These are phyloP conservation scores for Hyles lineata DNA, from an alignment of 2,888 invertebrate species.

Conservation along the genomic window DNA sequence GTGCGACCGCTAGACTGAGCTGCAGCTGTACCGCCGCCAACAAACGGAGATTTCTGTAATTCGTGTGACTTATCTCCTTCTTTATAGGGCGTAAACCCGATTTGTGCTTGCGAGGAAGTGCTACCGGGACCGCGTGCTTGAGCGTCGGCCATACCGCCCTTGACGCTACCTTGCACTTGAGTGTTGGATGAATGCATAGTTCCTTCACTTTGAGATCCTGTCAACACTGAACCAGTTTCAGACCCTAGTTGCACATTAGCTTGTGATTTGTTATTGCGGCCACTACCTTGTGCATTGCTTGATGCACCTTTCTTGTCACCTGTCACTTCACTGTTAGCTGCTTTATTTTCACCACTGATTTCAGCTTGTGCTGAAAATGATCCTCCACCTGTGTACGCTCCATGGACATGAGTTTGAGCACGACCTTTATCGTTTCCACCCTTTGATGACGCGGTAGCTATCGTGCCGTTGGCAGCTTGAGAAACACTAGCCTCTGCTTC, in stretches of 20 bases:
- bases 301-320: slow-evolving; percentile 90
- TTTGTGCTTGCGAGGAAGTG: slow-evolving; percentile 95
- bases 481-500: slow-evolving; percentile 89
- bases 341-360: slow-evolving; percentile 89
- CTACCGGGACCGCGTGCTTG: slow-evolving; percentile 93
- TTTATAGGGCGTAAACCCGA: slow-evolving; percentile 91
- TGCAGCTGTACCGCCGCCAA: slow-evolving; percentile 91
- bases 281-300: slow-evolving; percentile 90
- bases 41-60: slow-evolving; percentile 84
- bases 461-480: slow-evolving; percentile 86
- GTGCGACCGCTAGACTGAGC: slow-evolving; percentile 90
- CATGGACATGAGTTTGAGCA: slow-evolving; percentile 93
- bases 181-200: slow-evolving; percentile 90
- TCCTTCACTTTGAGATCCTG: slow-evolving; percentile 91
- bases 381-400: slow-evolving; percentile 90
- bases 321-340: slow-evolving; percentile 88
- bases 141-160: slow-evolving; percentile 94
- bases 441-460: slow-evolving; percentile 90
- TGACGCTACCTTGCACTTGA: slow-evolving; percentile 91
- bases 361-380: slow-evolving; percentile 93
- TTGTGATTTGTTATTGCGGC: slow-evolving; percentile 90
- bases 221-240: slow-evolving; percentile 90
- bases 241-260: slow-evolving; percentile 90
- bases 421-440: slow-evolving; percentile 90
- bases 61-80: slow-evolving; percentile 84